Conservation (phyloP, 2,113 vertebrate genomes). For the Scomber colias region DNA sequence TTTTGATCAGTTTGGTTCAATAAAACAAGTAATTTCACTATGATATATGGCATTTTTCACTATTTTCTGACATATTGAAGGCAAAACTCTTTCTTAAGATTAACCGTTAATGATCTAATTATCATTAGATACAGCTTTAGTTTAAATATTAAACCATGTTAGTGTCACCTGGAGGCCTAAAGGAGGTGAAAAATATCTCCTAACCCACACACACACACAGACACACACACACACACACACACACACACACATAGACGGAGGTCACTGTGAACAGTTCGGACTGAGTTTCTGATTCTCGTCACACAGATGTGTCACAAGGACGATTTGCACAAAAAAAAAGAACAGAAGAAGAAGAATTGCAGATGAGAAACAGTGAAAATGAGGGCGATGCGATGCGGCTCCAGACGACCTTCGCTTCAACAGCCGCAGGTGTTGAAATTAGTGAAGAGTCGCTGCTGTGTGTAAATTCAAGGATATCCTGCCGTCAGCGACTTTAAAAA, state of each 20-base stretch:
- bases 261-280: background rate
- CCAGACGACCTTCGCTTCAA: background rate
- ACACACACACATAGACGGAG: background rate
- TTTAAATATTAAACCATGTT: background rate
- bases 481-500: background rate
- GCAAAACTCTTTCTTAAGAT: too few relatives aligned
- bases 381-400: background rate
- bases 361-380: background rate
- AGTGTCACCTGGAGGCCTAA: background rate
- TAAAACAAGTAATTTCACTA: too few relatives aligned
- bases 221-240: background rate
- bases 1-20: too few relatives aligned
- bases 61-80: too few relatives aligned
- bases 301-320: background rate
- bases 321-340: background rate
- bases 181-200: background rate
- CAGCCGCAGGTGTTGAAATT: background rate
- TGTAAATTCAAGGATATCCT: background rate
- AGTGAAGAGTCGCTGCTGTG: background rate
- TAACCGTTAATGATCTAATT: too few relatives aligned
- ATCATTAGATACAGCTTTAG: too few relatives aligned
- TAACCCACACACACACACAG: background rate
- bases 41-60: too few relatives aligned
- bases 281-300: background rate
- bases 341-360: background rate